Percentiles rank a stretch among this genome's conserved stretches.
phyloP scores from a whole-genome alignment of 35 echinoderm and acorn worm genomes.

The Holothuria glaberrima region DNA sequence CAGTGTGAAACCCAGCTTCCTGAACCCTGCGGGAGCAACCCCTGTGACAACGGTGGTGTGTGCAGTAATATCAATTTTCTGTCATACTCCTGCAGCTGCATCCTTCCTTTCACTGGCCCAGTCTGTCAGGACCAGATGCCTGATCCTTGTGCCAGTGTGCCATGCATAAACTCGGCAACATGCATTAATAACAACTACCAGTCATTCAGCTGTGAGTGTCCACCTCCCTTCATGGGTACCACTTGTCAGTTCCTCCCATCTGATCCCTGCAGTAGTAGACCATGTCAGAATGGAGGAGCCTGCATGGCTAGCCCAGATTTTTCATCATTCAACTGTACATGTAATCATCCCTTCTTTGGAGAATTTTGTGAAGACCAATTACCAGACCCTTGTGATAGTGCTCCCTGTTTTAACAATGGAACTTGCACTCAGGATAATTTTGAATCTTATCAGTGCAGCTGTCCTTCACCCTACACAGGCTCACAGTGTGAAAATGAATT shows the following conservation, averaged over 20 bases:
- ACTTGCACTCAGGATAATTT: constrained; percentile 37
- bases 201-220: constrained; percentile 62
- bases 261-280: constrained; percentile 47
- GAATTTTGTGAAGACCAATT: constrained; percentile 47
- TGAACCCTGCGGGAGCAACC: constrained; percentile 68
- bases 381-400: constrained; percentile 63
- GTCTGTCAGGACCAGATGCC: constrained; percentile 48
- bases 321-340: constrained; percentile 46
- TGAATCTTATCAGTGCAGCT: constrained; percentile 64
- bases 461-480: constrained; percentile 57
- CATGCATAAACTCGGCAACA: constrained; percentile 52
- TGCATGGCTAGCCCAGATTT: constrained; percentile 44
- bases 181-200: constrained; percentile 57
- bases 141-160: constrained; percentile 53
- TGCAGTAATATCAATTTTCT: constrained; percentile 36
- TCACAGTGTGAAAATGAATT: constrained; percentile 47
- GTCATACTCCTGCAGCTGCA: constrained; percentile 31
- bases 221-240: constrained; percentile 42
- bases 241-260: constrained; percentile 48
- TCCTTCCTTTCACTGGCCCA: constrained; percentile 8
- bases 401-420: constrained; percentile 64
- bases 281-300: constrained; percentile 58
- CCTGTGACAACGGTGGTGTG: constrained; percentile 67
- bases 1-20: constrained; percentile 41
- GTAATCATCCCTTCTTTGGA: constrained; percentile 51